Percentiles rank a stretch among this genome's conserved stretches.
Conservation (phyloP, 30 jellyfish, hydroid and myxozoan species). For the Hydractinia echinata region DNA sequence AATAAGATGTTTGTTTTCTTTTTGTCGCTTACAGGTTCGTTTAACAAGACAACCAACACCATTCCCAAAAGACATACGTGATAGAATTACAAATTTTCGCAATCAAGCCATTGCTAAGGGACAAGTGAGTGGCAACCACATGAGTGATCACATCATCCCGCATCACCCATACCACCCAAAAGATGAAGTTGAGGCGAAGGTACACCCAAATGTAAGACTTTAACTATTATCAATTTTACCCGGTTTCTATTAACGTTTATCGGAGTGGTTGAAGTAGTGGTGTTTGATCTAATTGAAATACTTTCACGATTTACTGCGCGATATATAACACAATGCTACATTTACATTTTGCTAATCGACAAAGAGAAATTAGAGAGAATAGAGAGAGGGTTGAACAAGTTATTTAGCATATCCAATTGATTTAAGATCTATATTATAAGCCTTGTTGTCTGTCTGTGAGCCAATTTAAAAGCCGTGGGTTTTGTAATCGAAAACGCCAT, state of each 20-base stretch:
- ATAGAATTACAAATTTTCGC: slow-evolving; percentile 71
- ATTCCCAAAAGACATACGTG: slow-evolving; percentile 87
- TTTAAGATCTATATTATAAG: too few species aligned
- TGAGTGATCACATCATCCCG: slow-evolving; percentile 26
- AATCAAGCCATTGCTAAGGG: slow-evolving; percentile 91
- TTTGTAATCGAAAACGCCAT: too few species aligned
- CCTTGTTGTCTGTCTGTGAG: too few species aligned
- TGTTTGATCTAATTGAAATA: too few species aligned
- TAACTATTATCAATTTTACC: not conserved
- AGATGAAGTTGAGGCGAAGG: slow-evolving; percentile 8
- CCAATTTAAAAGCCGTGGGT: too few species aligned
- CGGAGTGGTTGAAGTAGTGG: not conserved
- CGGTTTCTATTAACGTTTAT: not conserved
- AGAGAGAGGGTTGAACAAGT: too few species aligned
- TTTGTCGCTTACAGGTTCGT: slow-evolving; percentile 60
- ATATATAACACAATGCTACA: too few species aligned
- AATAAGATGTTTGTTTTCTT: not conserved
- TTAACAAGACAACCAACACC: slow-evolving; percentile 96
- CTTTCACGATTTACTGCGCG: too few species aligned
- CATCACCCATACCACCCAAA: slow-evolving; percentile 19
- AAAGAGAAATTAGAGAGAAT: too few species aligned
- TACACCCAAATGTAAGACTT: not conserved
- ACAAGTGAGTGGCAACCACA: slow-evolving; percentile 33
- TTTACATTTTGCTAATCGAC: too few species aligned
- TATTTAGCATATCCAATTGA: too few species aligned